Evolutionary conservation across 2,888 invertebrate species (phyloP).

Genomic region (Metacarcinus magister): DNA sequence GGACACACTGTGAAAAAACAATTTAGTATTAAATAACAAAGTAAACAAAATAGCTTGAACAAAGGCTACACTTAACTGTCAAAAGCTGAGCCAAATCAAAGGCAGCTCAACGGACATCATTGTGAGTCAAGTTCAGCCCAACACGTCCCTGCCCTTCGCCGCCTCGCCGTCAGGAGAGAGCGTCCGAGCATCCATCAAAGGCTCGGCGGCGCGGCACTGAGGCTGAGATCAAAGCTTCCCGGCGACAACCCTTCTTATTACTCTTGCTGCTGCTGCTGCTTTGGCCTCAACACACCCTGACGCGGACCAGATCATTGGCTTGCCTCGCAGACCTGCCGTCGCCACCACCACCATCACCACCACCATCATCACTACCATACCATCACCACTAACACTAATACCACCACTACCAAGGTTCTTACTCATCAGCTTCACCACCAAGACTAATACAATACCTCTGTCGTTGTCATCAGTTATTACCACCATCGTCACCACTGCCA

Average conservation of each 20-base stretch:
- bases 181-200: slow-evolving; percentile 33
- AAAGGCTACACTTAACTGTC: background rate
- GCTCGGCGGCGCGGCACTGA: slow-evolving; percentile 41
- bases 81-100: background rate
- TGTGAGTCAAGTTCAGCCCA: background rate
- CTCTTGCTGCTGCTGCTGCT: slow-evolving; percentile 19
- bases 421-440: background rate
- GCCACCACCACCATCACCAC: background rate
- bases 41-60: background rate
- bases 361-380: background rate
- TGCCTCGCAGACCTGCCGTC: background rate
- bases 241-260: slow-evolving; percentile 41
- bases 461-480: too few species aligned
- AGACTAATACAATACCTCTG: background rate
- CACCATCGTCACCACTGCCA: too few species aligned
- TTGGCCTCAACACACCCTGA: slow-evolving; percentile 23
- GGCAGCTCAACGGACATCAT: background rate
- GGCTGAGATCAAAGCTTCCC: background rate
- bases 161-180: slow-evolving; percentile 14
- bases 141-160: background rate
- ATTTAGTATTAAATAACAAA: background rate
- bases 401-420: background rate
- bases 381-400: too few species aligned
- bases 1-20: background rate
- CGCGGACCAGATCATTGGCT: background rate